Percentiles rank a stretch among this genome's conserved stretches.
phyloP scores from a whole-genome alignment of 2,888 invertebrate species.

The Agonopterix alstromeriana region DNA sequence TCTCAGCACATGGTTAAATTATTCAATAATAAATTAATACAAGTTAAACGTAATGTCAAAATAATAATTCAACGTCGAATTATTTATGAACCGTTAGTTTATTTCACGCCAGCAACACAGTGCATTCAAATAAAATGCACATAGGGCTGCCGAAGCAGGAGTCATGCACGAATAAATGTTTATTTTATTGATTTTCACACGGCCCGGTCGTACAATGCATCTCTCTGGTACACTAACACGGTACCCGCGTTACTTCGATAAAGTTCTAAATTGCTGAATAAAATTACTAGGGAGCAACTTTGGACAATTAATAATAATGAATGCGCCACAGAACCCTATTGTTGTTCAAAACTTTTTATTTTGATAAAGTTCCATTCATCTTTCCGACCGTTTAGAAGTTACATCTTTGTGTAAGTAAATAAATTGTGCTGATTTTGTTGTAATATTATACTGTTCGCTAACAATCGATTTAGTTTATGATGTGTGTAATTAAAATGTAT shows the following conservation, averaged over 20 bases:
- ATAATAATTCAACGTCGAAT: too few relatives aligned
- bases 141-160: conserved; percentile 13
- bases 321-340: conserved; percentile 46
- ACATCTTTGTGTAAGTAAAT: conserved; percentile 43
- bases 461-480: conserved; percentile 62
- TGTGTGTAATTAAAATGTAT: conserved; percentile 50
- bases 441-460: conserved; percentile 42
- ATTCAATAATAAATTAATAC: too few relatives aligned
- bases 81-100: too few relatives aligned
- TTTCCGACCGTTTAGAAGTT: conserved; percentile 29
- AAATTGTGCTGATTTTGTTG: conserved; percentile 39
- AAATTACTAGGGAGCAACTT: conserved; percentile 58
- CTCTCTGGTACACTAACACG: conserved; percentile 34
- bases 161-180: conserved; percentile 51
- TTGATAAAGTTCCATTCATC: conserved; percentile 53
- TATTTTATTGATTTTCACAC: conserved; percentile 75
- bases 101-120: too few relatives aligned
- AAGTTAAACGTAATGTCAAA: too few relatives aligned
- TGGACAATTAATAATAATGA: conserved; percentile 67
- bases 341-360: conserved; percentile 54
- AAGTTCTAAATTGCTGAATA: conserved; percentile 49
- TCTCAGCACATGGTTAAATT: too few relatives aligned
- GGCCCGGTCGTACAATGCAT: conserved; percentile 47
- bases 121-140: neutral
- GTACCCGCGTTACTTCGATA: conserved; percentile 38